Evolutionary conservation across 2,888 invertebrate genomes (phyloP).

Genomic region (Leptinotarsa rubiginosa): DNA sequence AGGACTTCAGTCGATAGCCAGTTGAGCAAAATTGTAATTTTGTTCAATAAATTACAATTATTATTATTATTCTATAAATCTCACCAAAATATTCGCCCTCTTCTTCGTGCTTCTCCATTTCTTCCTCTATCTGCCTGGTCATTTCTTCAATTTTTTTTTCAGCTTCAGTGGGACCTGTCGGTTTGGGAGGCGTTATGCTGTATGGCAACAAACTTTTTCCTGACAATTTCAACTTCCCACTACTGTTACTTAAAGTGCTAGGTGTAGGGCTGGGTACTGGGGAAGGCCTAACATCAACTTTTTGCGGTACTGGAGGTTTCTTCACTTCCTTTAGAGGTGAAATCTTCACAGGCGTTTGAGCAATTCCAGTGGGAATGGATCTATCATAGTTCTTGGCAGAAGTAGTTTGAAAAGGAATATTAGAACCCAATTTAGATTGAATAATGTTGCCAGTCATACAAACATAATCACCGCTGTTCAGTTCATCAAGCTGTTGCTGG

Average conservation of each 20-base stretch:
- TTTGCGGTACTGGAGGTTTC: slow-evolving; percentile 50
- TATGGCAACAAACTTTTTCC: slow-evolving; percentile 84
- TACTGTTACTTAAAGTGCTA: slow-evolving; percentile 73
- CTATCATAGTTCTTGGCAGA: slow-evolving; percentile 63
- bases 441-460: slow-evolving; percentile 82
- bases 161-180: slow-evolving; percentile 91
- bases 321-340: slow-evolving; percentile 63
- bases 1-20: too few species aligned
- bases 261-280: slow-evolving; percentile 74
- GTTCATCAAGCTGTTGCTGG: slow-evolving; percentile 73
- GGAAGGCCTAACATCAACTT: slow-evolving; percentile 54
- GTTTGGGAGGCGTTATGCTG: slow-evolving; percentile 88
- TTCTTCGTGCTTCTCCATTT: slow-evolving; percentile 95
- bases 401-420: slow-evolving; percentile 65
- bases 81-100: slow-evolving; percentile 97
- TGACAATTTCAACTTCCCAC: slow-evolving; percentile 67
- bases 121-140: slow-evolving; percentile 91
- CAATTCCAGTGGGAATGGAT: slow-evolving; percentile 66
- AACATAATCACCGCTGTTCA: slow-evolving; percentile 84
- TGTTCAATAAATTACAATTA: too few species aligned
- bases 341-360: slow-evolving; percentile 65
- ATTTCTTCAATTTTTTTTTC: slow-evolving; percentile 94
- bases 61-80: slow-evolving; percentile 48
- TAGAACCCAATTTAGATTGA: slow-evolving; percentile 67
- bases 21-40: too few species aligned